Conservation (phyloP, 2,113 vertebrate genomes). For the Silurus glanis region DNA sequence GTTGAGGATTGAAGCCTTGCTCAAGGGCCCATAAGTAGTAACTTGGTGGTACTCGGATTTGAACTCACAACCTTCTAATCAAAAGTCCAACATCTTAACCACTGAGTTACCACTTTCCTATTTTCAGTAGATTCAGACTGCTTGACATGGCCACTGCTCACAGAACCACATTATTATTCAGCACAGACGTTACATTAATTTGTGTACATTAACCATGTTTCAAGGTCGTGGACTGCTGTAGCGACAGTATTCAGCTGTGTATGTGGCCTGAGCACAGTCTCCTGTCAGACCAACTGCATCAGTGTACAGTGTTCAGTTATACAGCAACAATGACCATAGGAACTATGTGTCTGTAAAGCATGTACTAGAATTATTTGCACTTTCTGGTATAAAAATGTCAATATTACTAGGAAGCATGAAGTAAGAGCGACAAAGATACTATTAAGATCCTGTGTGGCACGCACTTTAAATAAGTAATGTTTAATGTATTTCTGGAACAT, state of each 20-base stretch:
- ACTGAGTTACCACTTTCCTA: background rate
- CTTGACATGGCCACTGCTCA: background rate
- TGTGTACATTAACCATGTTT: background rate
- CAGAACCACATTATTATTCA: constrained; percentile 21
- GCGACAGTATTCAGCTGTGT: background rate
- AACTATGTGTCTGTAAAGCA: background rate
- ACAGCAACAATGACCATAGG: background rate
- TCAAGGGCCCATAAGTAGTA: no score
- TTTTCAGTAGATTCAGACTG: background rate
- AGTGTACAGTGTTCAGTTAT: background rate
- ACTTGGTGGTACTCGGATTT: no score
- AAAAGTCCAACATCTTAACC: no score
- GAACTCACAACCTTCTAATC: no score
- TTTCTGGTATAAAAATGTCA: background rate
- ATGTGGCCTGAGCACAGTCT: background rate
- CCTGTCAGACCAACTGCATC: background rate
- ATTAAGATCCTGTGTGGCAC: no score
- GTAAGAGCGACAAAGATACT: background rate
- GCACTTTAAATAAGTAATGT: no score
- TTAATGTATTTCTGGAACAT: no score
- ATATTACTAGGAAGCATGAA: background rate
- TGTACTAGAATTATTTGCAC: background rate
- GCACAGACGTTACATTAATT: background rate
- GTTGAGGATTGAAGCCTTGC: no score
- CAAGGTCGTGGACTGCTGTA: background rate